Conservation (phyloP, 2,888 invertebrate species). For the Andrena haemorrhoa region DNA sequence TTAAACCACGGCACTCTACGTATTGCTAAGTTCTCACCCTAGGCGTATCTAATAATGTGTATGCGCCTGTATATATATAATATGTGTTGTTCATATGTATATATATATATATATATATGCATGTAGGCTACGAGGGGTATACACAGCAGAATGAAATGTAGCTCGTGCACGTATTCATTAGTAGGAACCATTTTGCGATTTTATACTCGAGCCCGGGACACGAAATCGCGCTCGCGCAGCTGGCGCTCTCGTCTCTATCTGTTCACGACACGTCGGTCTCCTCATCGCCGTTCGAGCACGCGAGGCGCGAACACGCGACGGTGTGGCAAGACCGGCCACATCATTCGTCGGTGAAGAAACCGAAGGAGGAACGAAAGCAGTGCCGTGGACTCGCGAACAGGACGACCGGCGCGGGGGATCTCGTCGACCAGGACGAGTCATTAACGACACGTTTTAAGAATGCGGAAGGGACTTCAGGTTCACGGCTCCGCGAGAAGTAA, state of each 20-base stretch:
- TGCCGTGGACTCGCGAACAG: constrained; percentile 15
- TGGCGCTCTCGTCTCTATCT: not conserved
- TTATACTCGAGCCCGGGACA: constrained; percentile 64
- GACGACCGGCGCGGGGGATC: not conserved
- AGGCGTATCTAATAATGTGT: constrained; percentile 65
- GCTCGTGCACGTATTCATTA: constrained; percentile 78
- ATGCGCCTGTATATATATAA: constrained; percentile 28
- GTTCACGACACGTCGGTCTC: not conserved
- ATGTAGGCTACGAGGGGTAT: constrained; percentile 63
- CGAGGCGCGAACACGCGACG: constrained; percentile 18
- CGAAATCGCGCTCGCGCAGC: constrained; percentile 42
- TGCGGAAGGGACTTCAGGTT: constrained; percentile 27
- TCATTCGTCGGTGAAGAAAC: not conserved
- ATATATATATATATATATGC: constrained; percentile 49
- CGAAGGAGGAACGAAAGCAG: not conserved
- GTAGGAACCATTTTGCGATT: constrained; percentile 82
- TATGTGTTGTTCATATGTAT: constrained; percentile 50
- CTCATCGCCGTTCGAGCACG: not conserved
- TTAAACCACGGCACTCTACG: constrained; percentile 55
- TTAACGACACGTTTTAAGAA: constrained; percentile 19
- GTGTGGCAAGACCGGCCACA: constrained; percentile 14
- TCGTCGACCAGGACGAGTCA: constrained; percentile 22
- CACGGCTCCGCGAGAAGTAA: not conserved
- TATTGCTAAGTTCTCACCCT: constrained; percentile 74
- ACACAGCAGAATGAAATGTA: constrained; percentile 72